Conservation (phyloP, 2,888 invertebrate genomes). For the Nephrotoma appendiculata region DNA sequence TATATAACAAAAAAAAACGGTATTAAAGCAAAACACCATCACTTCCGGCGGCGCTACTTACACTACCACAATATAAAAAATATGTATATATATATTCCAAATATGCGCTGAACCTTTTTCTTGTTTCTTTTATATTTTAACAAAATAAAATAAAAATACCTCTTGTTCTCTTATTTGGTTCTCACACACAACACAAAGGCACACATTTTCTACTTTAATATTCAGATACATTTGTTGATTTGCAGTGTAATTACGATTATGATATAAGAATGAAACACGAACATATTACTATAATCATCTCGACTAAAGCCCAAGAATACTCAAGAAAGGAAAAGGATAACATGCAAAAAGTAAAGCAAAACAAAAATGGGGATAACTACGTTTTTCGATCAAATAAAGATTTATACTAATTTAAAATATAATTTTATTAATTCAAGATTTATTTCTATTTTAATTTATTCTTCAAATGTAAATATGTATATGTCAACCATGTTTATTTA, state of each 20-base stretch:
- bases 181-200: neutral
- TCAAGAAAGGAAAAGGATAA: neutral
- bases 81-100: constrained; percentile 10
- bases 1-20: constrained; percentile 10
- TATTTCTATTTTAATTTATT: neutral
- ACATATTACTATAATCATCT: neutral
- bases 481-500: neutral
- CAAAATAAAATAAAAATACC: neutral
- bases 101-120: constrained; percentile 9
- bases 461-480: neutral
- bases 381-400: neutral
- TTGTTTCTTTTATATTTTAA: neutral
- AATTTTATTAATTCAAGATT: neutral
- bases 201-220: neutral
- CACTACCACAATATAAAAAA: constrained; percentile 20
- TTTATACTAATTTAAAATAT: neutral
- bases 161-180: neutral
- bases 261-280: neutral
- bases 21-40: constrained; percentile 23
- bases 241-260: neutral
- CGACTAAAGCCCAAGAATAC: neutral
- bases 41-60: constrained; percentile 34
- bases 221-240: neutral
- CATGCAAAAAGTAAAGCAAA: neutral
- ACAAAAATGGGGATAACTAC: neutral